Percentiles rank a stretch among this genome's conserved stretches.
Conservation (phyloP, 2,888 invertebrate species). For the Ochropleura leucogaster region DNA sequence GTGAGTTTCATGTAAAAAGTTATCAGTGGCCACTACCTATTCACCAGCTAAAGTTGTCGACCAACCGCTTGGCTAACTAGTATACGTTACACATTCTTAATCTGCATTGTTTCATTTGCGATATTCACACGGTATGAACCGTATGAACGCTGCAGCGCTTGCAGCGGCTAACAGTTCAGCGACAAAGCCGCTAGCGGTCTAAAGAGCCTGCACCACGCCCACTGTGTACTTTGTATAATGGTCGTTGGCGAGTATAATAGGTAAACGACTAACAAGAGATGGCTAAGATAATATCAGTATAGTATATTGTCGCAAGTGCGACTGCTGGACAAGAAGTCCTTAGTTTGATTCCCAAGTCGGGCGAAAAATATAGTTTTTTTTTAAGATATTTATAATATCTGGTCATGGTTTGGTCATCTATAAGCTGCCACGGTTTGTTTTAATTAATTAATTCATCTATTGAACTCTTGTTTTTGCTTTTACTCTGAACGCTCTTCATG, state of each 20-base stretch:
- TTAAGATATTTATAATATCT: background rate
- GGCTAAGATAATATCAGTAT: background rate
- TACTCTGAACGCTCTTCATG: no score
- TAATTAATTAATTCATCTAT: no score
- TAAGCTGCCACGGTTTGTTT: no score
- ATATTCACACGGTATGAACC: background rate
- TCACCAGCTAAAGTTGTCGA: background rate
- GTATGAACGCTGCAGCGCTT: background rate
- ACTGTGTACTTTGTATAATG: background rate
- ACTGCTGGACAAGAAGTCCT: background rate
- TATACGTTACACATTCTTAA: background rate
- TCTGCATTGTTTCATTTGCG: constrained; percentile 2
- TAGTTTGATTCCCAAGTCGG: background rate
- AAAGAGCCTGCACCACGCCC: constrained; percentile 1
- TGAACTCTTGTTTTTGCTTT: no score
- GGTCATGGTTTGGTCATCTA: no score
- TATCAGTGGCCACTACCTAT: background rate
- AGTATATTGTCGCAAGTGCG: background rate
- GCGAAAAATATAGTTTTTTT: background rate
- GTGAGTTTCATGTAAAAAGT: background rate
- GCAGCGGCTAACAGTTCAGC: background rate
- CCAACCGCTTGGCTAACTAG: background rate
- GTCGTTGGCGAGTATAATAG: background rate
- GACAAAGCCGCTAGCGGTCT: background rate
- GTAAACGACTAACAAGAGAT: background rate